These are phyloP conservation scores for Trachelipus rathkii DNA, from an alignment of 1,140 invertebrate species.

Conservation along the genomic window DNA sequence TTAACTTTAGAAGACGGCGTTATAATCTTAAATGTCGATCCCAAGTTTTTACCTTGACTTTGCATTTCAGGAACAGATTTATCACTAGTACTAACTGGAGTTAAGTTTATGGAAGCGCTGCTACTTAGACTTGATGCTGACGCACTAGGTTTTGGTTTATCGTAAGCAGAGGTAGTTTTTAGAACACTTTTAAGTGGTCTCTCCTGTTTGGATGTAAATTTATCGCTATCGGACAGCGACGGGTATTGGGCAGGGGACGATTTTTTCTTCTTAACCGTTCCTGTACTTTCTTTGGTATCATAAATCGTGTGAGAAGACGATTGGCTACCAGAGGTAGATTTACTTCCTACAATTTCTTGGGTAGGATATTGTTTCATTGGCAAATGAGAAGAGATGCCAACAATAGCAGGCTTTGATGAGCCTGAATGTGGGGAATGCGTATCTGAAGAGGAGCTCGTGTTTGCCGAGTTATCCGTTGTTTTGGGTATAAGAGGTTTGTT, in stretches of 20 bases:
- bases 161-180: conserved; percentile 43
- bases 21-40: background rate
- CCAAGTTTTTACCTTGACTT: background rate
- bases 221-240: background rate
- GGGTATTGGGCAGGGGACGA: background rate
- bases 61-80: background rate
- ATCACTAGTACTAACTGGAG: background rate
- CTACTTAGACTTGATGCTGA: background rate
- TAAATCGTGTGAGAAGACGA: conserved; percentile 37
- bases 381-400: conserved; percentile 22
- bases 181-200: conserved; percentile 41
- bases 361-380: conserved; percentile 25
- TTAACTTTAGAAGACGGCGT: background rate
- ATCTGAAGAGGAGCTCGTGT: conserved; percentile 30
- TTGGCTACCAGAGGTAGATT: conserved; percentile 24
- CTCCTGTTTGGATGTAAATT: conserved; percentile 22
- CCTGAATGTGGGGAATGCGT: background rate
- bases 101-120: background rate
- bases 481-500: conserved; percentile 24
- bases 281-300: conserved; percentile 43
- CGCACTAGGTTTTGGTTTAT: conserved; percentile 34
- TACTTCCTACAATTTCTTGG: background rate
- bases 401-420: background rate
- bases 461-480: conserved; percentile 29
- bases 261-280: conserved; percentile 41